Evolutionary conservation across 2,797 vertebrate species (phyloP), one percentile per base, ranked within the genome.

Genomic region (Scolopax bukidnonensis): DNA sequence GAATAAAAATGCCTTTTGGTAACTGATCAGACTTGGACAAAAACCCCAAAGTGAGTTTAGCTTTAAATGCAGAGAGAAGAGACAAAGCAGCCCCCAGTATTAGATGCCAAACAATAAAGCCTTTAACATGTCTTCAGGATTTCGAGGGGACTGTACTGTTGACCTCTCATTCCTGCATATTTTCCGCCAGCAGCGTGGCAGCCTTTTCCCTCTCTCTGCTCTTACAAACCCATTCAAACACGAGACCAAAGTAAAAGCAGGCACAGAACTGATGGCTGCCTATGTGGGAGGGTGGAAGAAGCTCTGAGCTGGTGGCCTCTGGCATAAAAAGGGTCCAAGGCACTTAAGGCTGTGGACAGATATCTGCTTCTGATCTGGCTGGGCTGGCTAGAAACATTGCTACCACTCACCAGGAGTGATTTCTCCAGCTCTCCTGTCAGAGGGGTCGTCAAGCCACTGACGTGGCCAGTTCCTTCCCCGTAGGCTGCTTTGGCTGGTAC

Each of bases 131-230:
- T 80, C 89, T 89, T 73, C 12, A 28, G 84, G 93, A 63, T 92
- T 95, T 95, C 1, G 3, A 87, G 91, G 71, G 77, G 90, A 91
- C 94, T 94, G 86, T 92, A 54, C 60, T 93, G 69, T 82, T 95
- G 96, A 95, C 96, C 95, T 92, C 82, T 95, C 94, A 95, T 96
- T 97, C 92, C 95, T 96, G 95, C 76, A 87, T 96, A 94, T 93
- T 94, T 97, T 95, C 81, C 25, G 2, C 60, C 28, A 27, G 68
- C 77, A 93, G 74, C 3, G 5, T 73, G 79, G 94, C 76, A 93
- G 63, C 41, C 45, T 91, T 86, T 78, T 54, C 61, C 24, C 28
- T 70, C 69, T 51, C 1, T 90, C 17, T 61, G 41, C 57, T 92
- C 64, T 75, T 64, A 51, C 23, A 41, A 93, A 83, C 51, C 18